Percentiles rank a stretch among this genome's conserved stretches.
These are phyloP conservation scores for Scleropages formosus DNA, from an alignment of 2,797 vertebrate genomes.

Conservation along the genomic window DNA sequence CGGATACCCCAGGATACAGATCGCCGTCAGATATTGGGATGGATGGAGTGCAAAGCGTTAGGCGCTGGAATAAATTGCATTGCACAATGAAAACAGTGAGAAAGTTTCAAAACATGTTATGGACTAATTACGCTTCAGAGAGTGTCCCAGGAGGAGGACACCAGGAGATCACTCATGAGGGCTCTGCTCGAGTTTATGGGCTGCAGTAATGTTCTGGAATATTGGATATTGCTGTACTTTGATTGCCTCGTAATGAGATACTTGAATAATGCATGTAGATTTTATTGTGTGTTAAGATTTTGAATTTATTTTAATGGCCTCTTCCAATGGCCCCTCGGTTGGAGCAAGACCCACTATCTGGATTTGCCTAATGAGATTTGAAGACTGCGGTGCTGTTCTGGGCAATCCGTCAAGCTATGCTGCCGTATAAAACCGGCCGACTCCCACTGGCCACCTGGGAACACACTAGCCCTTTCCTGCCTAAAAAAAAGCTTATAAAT, in stretches of 20 bases:
- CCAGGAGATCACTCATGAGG: neutral
- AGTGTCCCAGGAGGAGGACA: constrained; percentile 17
- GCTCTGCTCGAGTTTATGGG: constrained; percentile 17
- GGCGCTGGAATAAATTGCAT: neutral
- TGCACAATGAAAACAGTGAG: constrained; percentile 1
- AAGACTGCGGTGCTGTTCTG: neutral
- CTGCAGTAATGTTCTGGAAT: constrained; percentile 29
- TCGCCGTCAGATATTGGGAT: neutral
- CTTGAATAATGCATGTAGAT: constrained; percentile 45
- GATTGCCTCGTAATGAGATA: constrained; percentile 40
- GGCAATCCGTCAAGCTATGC: constrained; percentile 24
- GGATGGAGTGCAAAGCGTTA: neutral
- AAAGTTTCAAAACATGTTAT: constrained; percentile 15
- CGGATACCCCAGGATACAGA: constrained; percentile 8
- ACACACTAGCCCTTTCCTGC: neutral
- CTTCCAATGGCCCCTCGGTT: constrained; percentile 20
- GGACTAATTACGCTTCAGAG: constrained; percentile 16
- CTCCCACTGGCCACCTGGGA: constrained; percentile 9
- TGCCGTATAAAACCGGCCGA: neutral
- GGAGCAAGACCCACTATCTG: constrained; percentile 1
- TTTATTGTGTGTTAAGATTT: constrained; percentile 40
- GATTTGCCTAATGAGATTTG: constrained; percentile 15
- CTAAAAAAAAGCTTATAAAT: constrained; percentile 21
- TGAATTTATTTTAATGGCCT: constrained; percentile 35
- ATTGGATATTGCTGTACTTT: constrained; percentile 31